phyloP scores from a whole-genome alignment of 2,797 vertebrate species.

The Protonibea diacanthus region DNA sequence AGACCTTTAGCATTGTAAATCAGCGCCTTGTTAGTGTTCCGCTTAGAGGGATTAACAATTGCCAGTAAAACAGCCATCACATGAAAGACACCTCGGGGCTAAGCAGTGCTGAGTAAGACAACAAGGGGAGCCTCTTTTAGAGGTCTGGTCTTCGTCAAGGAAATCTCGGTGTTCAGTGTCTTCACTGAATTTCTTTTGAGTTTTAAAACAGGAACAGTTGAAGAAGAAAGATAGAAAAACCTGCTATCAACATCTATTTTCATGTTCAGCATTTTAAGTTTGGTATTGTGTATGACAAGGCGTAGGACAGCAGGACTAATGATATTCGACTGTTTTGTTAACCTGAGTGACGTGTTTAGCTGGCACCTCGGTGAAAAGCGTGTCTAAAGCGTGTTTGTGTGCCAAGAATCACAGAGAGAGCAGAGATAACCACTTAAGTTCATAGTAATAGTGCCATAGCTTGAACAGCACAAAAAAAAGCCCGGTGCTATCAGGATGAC shows the following conservation, averaged over 20 bases:
- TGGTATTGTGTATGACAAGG: background rate
- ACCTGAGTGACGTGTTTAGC: conserved; percentile 61
- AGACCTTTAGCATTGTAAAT: conserved; percentile 52
- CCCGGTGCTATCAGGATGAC: conserved; percentile 58
- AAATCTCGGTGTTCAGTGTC: background rate
- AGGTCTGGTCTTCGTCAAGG: conserved; percentile 20
- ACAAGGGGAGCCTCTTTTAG: conserved; percentile 11
- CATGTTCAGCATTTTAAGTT: background rate
- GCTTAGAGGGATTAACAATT: conserved; percentile 56
- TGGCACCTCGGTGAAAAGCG: conserved; percentile 57
- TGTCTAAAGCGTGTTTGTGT: conserved; percentile 52
- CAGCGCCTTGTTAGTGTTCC: conserved; percentile 48
- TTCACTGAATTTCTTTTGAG: background rate
- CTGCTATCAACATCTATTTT: background rate
- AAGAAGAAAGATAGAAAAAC: background rate
- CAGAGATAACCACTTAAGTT: conserved; percentile 58
- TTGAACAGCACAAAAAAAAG: conserved; percentile 30
- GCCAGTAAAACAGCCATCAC: conserved; percentile 47
- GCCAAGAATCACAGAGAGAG: conserved; percentile 76
- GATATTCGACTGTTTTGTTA: conserved; percentile 69
- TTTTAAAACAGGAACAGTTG: background rate
- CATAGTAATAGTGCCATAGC: conserved; percentile 42
- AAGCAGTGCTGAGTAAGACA: conserved; percentile 39
- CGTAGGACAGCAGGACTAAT: conserved; percentile 40
- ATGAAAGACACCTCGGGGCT: conserved; percentile 55